phyloP scores from a whole-genome alignment of 2,113 vertebrate genomes.

The Tympanuchus pallidicinctus region DNA sequence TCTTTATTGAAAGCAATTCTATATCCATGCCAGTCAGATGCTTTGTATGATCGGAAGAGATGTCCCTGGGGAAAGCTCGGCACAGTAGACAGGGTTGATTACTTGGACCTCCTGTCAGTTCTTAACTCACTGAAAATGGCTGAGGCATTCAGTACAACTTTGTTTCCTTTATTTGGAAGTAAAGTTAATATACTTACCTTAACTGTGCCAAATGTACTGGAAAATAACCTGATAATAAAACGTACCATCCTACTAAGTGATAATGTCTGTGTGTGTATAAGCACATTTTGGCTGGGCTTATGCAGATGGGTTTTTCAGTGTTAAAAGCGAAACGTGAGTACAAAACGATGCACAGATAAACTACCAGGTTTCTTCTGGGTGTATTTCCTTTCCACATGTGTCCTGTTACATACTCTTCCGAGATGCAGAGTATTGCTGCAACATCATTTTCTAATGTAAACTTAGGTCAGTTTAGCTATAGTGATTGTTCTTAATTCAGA shows the following conservation, averaged over 20 bases:
- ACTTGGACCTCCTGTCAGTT: conserved; percentile 80
- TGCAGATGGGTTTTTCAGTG: conserved; percentile 48
- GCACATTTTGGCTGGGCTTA: conserved; percentile 60
- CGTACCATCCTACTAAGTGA: conserved; percentile 57
- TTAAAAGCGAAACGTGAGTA: conserved; percentile 61
- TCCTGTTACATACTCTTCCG: neutral
- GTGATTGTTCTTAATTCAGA: neutral
- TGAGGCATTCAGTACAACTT: conserved; percentile 72
- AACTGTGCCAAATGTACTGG: conserved; percentile 83
- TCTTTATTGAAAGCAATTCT: conserved; percentile 84
- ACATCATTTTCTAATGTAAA: neutral
- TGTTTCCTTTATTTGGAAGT: conserved; percentile 81
- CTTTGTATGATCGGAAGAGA: conserved; percentile 72
- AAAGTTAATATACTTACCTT: conserved; percentile 83
- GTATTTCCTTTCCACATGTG: neutral
- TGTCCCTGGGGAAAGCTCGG: conserved; percentile 72
- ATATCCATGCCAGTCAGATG: conserved; percentile 79
- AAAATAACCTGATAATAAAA: conserved; percentile 84
- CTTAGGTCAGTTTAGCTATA: neutral
- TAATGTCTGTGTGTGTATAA: conserved; percentile 62
- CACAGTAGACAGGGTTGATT: conserved; percentile 75
- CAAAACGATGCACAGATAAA: conserved; percentile 64
- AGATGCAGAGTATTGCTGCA: neutral
- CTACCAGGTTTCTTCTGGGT: conserved; percentile 19
- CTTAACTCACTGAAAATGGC: conserved; percentile 77